phyloP scores from a whole-genome alignment of 2,797 vertebrate genomes.

The Microctenopoma stevenorrisi region DNA sequence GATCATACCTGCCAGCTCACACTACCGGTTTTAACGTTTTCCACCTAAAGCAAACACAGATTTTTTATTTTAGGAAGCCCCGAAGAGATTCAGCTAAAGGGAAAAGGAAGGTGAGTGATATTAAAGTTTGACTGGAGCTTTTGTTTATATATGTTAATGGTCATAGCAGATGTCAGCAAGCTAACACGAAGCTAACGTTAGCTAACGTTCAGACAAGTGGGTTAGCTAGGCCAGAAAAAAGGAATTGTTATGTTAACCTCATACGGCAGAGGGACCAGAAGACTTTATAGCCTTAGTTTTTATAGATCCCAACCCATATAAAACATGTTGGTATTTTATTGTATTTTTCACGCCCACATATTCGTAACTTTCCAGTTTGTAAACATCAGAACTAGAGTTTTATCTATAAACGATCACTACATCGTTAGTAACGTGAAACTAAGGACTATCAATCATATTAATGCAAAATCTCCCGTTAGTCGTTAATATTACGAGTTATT shows the following conservation, averaged over 20 bases:
- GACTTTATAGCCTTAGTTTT: rapidly evolving
- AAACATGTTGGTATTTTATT: not conserved
- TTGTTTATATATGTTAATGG: slow-evolving; percentile 11
- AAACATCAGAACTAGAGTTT: not conserved
- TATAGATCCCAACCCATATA: not conserved
- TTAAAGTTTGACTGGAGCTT: slow-evolving; percentile 37
- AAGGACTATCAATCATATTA: not conserved
- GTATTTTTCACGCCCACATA: not conserved
- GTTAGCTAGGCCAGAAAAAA: slow-evolving; percentile 46
- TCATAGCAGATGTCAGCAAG: slow-evolving; percentile 19
- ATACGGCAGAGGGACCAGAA: too few relatives aligned
- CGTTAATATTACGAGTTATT: too few relatives aligned
- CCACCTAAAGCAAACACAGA: not conserved
- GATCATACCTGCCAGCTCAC: not conserved
- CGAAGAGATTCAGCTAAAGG: not conserved
- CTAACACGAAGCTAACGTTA: slow-evolving; percentile 54
- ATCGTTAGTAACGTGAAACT: not conserved
- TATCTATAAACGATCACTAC: not conserved
- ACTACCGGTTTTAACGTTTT: not conserved
- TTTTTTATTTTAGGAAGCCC: not conserved
- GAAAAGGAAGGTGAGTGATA: slow-evolving; percentile 46
- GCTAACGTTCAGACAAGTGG: slow-evolving; percentile 37
- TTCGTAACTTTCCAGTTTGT: slow-evolving; percentile 19
- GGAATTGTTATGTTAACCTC: not conserved
- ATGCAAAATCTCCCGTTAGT: not conserved